phyloP scores from a whole-genome alignment of 2,797 vertebrate genomes.

The Pterois miles region DNA sequence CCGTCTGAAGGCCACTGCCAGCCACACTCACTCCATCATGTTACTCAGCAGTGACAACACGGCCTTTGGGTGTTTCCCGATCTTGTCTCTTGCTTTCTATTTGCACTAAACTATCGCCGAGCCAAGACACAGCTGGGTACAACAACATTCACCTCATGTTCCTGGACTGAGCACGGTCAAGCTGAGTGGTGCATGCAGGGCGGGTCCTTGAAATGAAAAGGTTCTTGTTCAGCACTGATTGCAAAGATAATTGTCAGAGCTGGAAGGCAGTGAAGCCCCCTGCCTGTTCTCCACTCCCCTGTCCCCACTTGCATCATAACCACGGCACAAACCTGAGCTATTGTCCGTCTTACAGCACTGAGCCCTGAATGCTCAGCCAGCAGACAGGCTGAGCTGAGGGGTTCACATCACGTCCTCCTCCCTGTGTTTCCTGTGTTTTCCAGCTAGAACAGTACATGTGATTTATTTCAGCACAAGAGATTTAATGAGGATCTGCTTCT shows the following conservation, averaged over 20 bases:
- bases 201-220: conserved; percentile 50
- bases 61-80: conserved; percentile 67
- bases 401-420: conserved; percentile 27
- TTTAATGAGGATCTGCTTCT: conserved; percentile 72
- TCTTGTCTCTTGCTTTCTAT: conserved; percentile 64
- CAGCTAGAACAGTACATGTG: conserved; percentile 41
- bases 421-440: conserved; percentile 19
- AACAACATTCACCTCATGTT: conserved; percentile 57
- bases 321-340: conserved; percentile 5
- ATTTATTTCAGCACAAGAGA: conserved; percentile 61
- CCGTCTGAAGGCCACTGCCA: conserved; percentile 56
- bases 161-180: conserved; percentile 10
- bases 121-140: conserved; percentile 63
- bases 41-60: conserved; percentile 61
- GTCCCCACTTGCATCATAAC: conserved; percentile 39
- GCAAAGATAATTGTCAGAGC: conserved; percentile 53
- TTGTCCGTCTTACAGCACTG: neutral
- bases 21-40: conserved; percentile 66
- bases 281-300: conserved; percentile 1
- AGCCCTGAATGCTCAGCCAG: conserved; percentile 22
- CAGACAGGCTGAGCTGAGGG: neutral
- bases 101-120: conserved; percentile 43
- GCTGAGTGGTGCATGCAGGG: conserved; percentile 42
- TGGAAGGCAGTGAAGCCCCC: conserved; percentile 29
- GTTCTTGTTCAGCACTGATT: conserved; percentile 67